phyloP scores from a whole-genome alignment of 2,113 vertebrate genomes.

The Gallinago jamesoni region DNA sequence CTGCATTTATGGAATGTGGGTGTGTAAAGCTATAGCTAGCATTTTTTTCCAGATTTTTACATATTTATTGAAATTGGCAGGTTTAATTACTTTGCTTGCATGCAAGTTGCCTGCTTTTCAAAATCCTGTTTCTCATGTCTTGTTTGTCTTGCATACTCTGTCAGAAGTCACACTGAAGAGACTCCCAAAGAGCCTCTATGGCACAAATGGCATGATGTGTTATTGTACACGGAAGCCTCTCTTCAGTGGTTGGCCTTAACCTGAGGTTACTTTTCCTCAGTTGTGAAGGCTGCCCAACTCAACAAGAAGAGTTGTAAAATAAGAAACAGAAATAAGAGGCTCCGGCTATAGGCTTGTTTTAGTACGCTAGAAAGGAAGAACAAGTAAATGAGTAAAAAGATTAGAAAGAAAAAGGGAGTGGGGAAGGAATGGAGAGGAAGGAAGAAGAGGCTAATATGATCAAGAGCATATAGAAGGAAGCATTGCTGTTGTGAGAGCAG shows the following conservation, averaged over 20 bases:
- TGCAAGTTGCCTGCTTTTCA: background rate
- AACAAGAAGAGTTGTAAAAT: background rate
- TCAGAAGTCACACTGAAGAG: background rate
- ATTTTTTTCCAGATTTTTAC: background rate
- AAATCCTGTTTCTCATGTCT: background rate
- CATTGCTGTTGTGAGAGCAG: background rate
- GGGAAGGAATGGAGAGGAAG: background rate
- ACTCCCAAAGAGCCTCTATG: background rate
- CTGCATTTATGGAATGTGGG: background rate
- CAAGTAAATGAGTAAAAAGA: background rate
- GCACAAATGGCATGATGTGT: background rate
- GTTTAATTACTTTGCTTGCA: background rate
- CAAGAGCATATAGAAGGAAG: background rate
- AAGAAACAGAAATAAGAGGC: background rate
- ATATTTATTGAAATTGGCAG: background rate
- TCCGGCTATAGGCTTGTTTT: background rate
- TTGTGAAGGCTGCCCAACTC: background rate
- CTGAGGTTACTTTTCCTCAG: background rate
- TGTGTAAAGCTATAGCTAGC: background rate
- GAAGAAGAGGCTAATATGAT: background rate
- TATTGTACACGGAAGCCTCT: background rate
- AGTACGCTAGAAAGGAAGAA: background rate
- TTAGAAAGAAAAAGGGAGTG: background rate
- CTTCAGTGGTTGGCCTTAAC: background rate
- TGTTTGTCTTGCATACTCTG: background rate